Evolutionary conservation across 1,140 invertebrate genomes (phyloP).

Genomic region (Zaprionus vittiger): DNA sequence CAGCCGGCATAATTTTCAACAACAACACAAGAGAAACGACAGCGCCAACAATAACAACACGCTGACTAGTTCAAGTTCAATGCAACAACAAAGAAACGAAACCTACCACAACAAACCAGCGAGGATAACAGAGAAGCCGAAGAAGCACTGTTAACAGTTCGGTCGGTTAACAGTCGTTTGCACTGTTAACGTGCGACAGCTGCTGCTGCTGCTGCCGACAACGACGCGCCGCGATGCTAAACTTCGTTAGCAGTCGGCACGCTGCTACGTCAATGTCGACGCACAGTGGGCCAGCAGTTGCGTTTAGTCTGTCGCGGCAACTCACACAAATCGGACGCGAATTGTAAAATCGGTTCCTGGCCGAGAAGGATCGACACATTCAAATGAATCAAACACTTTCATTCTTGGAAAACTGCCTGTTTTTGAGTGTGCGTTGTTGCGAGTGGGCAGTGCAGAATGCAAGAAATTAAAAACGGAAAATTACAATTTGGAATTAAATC

Average conservation of each 20-base stretch:
- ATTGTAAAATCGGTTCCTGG: not conserved
- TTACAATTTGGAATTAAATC: not conserved
- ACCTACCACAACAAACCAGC: conserved; percentile 38
- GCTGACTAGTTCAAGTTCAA: conserved; percentile 47
- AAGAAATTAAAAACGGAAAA: not conserved
- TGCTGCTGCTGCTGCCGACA: not conserved
- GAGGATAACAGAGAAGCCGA: conserved; percentile 17
- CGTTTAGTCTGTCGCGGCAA: conserved; percentile 64
- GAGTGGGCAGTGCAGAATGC: not conserved
- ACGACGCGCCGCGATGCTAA: not conserved
- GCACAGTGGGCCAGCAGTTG: not conserved
- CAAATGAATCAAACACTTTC: conserved; percentile 8
- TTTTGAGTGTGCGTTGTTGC: not conserved
- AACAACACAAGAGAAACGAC: conserved; percentile 23
- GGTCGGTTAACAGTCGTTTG: conserved; percentile 23
- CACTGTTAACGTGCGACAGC: conserved; percentile 25
- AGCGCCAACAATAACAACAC: conserved; percentile 42
- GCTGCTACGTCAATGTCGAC: conserved; percentile 10
- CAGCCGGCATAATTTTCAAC: conserved; percentile 54
- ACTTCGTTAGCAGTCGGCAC: conserved; percentile 18
- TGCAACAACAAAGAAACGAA: conserved; percentile 44
- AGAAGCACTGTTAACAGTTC: conserved; percentile 26
- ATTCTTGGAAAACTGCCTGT: conserved; percentile 11
- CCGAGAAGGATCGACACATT: conserved; percentile 4
- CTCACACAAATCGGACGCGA: conserved; percentile 60